Percentiles rank a stretch among this genome's conserved stretches.
These are phyloP conservation scores for Hiodon tergisus DNA, from an alignment of 2,113 vertebrate genomes.

Conservation along the genomic window DNA sequence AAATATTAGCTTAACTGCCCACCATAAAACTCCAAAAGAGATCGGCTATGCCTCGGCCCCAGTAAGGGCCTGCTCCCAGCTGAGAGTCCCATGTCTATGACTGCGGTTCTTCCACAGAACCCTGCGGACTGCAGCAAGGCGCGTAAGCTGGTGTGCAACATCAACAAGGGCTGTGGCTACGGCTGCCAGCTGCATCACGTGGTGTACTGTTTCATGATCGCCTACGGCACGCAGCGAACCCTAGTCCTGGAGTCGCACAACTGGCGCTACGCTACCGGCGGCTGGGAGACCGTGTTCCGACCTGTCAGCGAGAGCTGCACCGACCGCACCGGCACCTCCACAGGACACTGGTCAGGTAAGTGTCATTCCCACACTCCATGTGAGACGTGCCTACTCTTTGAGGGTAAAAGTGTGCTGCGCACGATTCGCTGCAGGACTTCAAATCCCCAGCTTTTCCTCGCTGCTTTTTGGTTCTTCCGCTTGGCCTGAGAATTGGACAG, in stretches of 20 bases:
- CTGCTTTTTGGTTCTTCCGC: no score
- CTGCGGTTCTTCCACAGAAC: conserved; percentile 64
- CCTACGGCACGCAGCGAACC: conserved; percentile 89
- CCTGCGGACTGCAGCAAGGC: conserved; percentile 95
- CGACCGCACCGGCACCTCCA: conserved; percentile 79
- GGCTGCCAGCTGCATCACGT: conserved; percentile 97
- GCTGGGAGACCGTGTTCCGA: conserved; percentile 95
- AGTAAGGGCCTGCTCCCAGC: neutral
- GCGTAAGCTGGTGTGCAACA: conserved; percentile 93
- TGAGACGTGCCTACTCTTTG: no score
- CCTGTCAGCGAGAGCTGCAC: conserved; percentile 92
- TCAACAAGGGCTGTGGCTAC: conserved; percentile 97
- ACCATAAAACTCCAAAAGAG: no score
- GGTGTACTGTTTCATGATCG: conserved; percentile 99
- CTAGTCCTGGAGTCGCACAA: conserved; percentile 95
- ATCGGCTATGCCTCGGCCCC: neutral
- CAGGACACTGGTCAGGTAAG: conserved; percentile 96
- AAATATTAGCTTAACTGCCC: no score
- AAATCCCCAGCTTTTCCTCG: no score
- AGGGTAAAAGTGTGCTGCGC: no score
- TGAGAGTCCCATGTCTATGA: neutral
- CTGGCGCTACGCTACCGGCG: conserved; percentile 91
- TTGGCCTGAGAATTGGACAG: no score
- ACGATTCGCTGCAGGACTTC: no score
- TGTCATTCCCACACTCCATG: neutral